Percentiles rank a stretch among this genome's conserved stretches.
These are phyloP conservation scores for Scophthalmus maximus DNA, from an alignment of 2,113 vertebrate genomes.

Conservation along the genomic window DNA sequence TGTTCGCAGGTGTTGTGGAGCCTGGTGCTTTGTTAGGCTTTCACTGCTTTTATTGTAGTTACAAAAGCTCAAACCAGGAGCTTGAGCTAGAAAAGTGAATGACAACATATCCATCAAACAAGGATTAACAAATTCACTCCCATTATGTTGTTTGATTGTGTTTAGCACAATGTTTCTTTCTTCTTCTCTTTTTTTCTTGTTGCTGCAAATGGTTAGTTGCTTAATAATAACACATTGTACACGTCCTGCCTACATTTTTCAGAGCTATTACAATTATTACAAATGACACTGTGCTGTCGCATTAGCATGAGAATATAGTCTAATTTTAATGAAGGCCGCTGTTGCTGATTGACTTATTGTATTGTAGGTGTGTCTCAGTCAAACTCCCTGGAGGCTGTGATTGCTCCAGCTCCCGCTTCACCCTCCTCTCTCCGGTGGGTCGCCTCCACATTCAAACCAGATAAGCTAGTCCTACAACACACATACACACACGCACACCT, in stretches of 20 bases:
- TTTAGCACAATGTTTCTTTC: too few relatives aligned
- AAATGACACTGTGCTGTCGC: not conserved
- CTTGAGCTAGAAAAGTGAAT: too few relatives aligned
- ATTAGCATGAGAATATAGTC: not conserved
- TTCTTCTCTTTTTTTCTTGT: too few relatives aligned
- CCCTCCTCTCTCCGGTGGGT: conserved; percentile 4
- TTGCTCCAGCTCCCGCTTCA: too few relatives aligned
- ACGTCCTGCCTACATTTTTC: not conserved
- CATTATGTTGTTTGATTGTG: too few relatives aligned
- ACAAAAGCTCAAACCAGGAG: not conserved
- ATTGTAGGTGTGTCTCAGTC: conserved; percentile 11
- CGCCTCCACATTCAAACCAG: conserved; percentile 53
- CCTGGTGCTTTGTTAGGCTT: not conserved
- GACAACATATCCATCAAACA: too few relatives aligned
- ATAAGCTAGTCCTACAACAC: conserved; percentile 40
- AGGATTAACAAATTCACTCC: too few relatives aligned
- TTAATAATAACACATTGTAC: not conserved
- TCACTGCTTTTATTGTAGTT: not conserved
- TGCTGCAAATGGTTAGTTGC: too few relatives aligned
- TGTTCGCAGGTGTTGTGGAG: not conserved
- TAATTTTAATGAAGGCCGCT: not conserved
- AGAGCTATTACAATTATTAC: not conserved
- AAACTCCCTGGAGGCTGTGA: conserved; percentile 3
- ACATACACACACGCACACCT: not conserved
- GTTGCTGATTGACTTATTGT: not conserved